Evolutionary conservation across 1,140 invertebrate species (phyloP).

Genomic region (Drosophila lowei): DNA sequence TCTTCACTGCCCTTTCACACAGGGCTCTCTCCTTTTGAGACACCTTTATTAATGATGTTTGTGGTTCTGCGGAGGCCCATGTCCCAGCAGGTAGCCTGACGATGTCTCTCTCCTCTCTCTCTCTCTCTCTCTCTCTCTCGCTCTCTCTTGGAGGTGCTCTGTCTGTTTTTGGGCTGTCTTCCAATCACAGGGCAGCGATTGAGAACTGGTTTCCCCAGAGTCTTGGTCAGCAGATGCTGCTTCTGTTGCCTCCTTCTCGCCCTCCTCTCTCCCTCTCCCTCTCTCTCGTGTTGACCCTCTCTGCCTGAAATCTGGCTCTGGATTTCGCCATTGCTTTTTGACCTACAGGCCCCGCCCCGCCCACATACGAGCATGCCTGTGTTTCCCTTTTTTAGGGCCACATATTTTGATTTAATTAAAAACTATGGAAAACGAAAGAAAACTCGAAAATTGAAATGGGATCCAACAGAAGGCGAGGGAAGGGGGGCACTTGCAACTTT

Average conservation of each 20-base stretch:
- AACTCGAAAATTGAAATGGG: constrained; percentile 10
- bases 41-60: constrained; percentile 62
- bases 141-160: not conserved
- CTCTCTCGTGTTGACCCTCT: not conserved
- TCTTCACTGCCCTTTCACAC: constrained; percentile 5
- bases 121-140: not conserved
- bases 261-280: constrained; percentile 24
- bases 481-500: constrained; percentile 23
- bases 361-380: constrained; percentile 11
- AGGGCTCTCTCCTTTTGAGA: constrained; percentile 6
- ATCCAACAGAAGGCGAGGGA: not conserved
- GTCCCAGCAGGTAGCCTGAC: constrained; percentile 50
- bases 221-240: constrained; percentile 50
- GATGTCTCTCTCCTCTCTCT: not conserved
- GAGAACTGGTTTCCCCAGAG: constrained; percentile 62
- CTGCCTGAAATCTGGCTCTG: constrained; percentile 11
- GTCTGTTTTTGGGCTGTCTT: constrained; percentile 24
- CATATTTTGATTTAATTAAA: constrained; percentile 67
- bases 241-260: constrained; percentile 39
- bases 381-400: not conserved
- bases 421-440: constrained; percentile 25
- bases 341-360: constrained; percentile 52
- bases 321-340: constrained; percentile 57
- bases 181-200: constrained; percentile 62
- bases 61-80: constrained; percentile 37